phyloP scores from a whole-genome alignment of 2,888 invertebrate species.

The Tetragonisca angustula region DNA sequence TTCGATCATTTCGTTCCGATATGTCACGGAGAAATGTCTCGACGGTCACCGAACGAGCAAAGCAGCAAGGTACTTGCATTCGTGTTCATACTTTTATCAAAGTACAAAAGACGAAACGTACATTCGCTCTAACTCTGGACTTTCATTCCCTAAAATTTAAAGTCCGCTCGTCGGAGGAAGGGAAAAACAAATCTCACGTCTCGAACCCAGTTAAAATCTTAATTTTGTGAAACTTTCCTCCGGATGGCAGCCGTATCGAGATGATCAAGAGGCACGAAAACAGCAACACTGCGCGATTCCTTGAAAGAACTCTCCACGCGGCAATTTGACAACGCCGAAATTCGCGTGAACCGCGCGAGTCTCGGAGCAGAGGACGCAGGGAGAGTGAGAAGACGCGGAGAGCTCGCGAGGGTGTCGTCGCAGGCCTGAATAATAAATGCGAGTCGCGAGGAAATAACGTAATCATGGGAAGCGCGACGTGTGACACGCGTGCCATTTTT shows the following conservation, averaged over 20 bases:
- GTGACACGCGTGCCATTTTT: constrained; percentile 72
- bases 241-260: too few relatives aligned
- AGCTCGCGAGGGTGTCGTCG: constrained; percentile 6
- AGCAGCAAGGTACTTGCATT: background rate
- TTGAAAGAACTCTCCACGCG: background rate
- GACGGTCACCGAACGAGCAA: too few relatives aligned
- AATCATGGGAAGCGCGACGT: constrained; percentile 79
- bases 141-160: too few relatives aligned
- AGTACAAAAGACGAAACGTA: too few relatives aligned
- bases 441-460: constrained; percentile 76
- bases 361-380: background rate
- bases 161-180: too few relatives aligned
- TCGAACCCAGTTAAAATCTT: too few relatives aligned
- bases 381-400: background rate
- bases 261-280: too few relatives aligned
- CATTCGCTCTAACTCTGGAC: too few relatives aligned
- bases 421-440: constrained; percentile 77
- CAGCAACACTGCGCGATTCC: too few relatives aligned
- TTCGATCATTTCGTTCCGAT: constrained; percentile 29
- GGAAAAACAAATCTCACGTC: too few relatives aligned
- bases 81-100: too few relatives aligned
- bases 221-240: too few relatives aligned
- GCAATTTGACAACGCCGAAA: background rate
- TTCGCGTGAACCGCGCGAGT: background rate
- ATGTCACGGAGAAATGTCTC: background rate